phyloP scores from a whole-genome alignment of 2,888 invertebrate species.

The Eulithis prunata region DNA sequence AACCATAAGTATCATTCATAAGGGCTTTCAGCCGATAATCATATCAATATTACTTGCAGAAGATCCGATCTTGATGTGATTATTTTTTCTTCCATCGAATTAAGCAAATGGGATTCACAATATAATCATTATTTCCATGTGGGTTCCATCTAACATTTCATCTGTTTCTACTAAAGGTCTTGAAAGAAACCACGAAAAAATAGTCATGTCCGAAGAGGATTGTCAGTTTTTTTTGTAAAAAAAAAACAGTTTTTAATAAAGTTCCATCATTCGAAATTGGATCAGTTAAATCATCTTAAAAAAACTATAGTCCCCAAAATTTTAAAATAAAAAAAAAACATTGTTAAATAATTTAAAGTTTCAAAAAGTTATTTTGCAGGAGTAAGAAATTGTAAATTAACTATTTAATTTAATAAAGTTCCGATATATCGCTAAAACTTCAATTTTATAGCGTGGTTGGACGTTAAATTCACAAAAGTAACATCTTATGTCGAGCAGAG shows the following conservation, averaged over 20 bases:
- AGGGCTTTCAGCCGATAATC: conserved; percentile 72
- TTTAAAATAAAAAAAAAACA: conserved; percentile 1
- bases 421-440: conserved; percentile 11
- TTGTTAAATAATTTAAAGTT: conserved; percentile 5
- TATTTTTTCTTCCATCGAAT: conserved; percentile 63
- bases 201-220: conserved; percentile 58
- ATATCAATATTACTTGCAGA: conserved; percentile 62
- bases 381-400: background rate
- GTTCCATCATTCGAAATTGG: background rate
- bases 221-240: conserved; percentile 31
- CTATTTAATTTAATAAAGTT: background rate
- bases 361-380: too few relatives aligned
- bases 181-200: conserved; percentile 49
- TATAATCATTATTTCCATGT: conserved; percentile 30
- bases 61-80: conserved; percentile 61
- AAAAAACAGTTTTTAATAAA: background rate
- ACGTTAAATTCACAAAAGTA: conserved; percentile 20
- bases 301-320: background rate
- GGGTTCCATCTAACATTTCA: conserved; percentile 24
- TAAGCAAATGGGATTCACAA: conserved; percentile 35
- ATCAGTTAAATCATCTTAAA: background rate
- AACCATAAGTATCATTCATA: conserved; percentile 84
- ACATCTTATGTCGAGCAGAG: conserved; percentile 39
- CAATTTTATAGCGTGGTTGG: conserved; percentile 18
- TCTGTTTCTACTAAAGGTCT: conserved; percentile 2